Conservation (phyloP, 1,140 invertebrate genomes). For the Phenacoccus solenopsis region DNA sequence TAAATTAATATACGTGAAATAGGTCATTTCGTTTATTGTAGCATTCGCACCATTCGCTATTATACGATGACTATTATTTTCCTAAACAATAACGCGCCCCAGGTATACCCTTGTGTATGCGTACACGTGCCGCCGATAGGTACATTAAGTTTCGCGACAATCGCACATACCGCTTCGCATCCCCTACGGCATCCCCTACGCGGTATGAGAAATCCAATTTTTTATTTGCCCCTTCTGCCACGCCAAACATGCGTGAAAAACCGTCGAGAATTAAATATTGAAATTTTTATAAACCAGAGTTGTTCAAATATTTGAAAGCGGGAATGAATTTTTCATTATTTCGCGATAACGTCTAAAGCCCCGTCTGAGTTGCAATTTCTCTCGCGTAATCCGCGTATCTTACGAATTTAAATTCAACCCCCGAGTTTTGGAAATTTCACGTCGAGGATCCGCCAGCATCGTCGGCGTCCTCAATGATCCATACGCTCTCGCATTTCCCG, state of each 20-base stretch:
- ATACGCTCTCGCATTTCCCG: too few species aligned
- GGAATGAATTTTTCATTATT: background rate
- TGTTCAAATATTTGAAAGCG: background rate
- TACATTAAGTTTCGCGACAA: too few species aligned
- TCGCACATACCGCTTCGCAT: background rate
- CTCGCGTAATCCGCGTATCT: background rate
- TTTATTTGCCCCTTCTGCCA: background rate
- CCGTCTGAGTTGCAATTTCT: background rate
- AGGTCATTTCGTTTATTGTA: background rate
- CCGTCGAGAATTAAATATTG: background rate
- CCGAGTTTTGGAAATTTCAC: too few species aligned
- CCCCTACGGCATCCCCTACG: background rate
- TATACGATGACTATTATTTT: too few species aligned
- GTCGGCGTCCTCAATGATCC: too few species aligned
- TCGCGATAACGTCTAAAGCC: background rate
- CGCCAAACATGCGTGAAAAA: too few species aligned
- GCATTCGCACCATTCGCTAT: background rate
- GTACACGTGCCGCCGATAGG: too few species aligned
- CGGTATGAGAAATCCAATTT: background rate
- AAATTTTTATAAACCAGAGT: background rate
- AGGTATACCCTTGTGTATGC: too few species aligned
- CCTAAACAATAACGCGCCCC: too few species aligned
- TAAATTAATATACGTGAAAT: background rate
- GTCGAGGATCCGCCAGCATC: too few species aligned
- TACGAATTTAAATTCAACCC: too few species aligned